These are phyloP conservation scores for Hyperoplus lanceolatus DNA, from an alignment of 2,797 vertebrate genomes.

Conservation along the genomic window DNA sequence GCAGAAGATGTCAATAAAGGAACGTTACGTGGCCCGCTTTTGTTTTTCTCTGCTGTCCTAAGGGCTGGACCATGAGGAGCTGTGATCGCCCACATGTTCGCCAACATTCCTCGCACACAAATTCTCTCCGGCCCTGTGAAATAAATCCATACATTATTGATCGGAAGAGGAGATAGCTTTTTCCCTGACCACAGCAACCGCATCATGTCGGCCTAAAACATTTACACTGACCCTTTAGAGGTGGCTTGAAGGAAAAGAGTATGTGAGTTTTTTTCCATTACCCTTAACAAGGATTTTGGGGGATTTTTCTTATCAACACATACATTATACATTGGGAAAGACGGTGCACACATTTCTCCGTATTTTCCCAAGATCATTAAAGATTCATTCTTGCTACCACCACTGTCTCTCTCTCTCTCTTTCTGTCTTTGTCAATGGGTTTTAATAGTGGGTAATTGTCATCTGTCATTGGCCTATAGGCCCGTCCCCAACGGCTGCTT, in stretches of 20 bases:
- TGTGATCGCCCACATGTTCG: conserved; percentile 13
- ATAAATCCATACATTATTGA: conserved; percentile 34
- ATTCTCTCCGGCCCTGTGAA: conserved; percentile 13
- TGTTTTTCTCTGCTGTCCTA: conserved; percentile 61
- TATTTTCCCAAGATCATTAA: neutral
- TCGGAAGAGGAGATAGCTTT: conserved; percentile 1
- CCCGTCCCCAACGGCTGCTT: conserved; percentile 69
- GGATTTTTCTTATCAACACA: neutral
- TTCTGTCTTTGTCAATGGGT: conserved; percentile 55
- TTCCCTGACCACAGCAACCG: neutral
- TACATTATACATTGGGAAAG: too few relatives aligned
- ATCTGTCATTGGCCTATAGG: conserved; percentile 69
- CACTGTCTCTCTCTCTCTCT: neutral
- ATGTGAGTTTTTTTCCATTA: neutral
- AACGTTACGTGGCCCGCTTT: conserved; percentile 61
- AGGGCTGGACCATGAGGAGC: conserved; percentile 44
- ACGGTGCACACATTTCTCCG: neutral
- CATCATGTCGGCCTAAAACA: neutral
- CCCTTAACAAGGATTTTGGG: neutral
- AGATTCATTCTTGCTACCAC: conserved; percentile 13
- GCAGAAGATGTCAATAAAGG: conserved; percentile 66
- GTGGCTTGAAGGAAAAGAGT: neutral
- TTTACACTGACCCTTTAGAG: neutral
- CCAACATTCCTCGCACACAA: neutral
- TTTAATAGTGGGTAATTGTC: conserved; percentile 78